These are phyloP conservation scores for Tinea semifulvella DNA, from an alignment of 2,888 invertebrate species.

Conservation along the genomic window DNA sequence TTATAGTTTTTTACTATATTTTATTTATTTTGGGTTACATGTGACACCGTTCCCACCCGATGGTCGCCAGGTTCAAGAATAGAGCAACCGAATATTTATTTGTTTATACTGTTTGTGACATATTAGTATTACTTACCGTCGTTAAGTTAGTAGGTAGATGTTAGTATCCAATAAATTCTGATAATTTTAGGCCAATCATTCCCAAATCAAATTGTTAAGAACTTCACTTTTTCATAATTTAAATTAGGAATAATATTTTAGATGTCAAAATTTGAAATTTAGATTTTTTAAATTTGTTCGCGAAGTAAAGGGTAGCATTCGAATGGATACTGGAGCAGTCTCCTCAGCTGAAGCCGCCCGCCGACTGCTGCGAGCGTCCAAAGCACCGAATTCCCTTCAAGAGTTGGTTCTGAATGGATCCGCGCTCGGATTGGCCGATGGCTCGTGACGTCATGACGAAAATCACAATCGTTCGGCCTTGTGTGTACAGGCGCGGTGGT, in stretches of 20 bases:
- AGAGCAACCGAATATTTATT: too few relatives aligned
- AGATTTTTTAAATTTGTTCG: not conserved
- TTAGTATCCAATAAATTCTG: not conserved
- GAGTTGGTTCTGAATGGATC: constrained; percentile 75
- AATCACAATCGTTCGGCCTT: constrained; percentile 68
- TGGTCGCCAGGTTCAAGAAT: too few relatives aligned
- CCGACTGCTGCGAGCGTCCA: constrained; percentile 51
- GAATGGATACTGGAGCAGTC: constrained; percentile 21
- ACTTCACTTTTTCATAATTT: not conserved
- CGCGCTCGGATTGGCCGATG: constrained; percentile 65
- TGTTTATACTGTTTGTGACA: too few relatives aligned
- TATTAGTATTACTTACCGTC: not conserved
- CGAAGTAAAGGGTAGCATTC: not conserved
- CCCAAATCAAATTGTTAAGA: not conserved
- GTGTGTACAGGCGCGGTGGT: constrained; percentile 31
- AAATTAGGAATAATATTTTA: not conserved
- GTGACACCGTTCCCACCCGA: too few relatives aligned
- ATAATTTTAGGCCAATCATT: not conserved
- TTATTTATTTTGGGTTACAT: too few relatives aligned
- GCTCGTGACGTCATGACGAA: constrained; percentile 77
- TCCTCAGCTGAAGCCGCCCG: constrained; percentile 39
- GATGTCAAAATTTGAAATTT: too few relatives aligned
- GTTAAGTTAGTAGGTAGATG: too few relatives aligned
- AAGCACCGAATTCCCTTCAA: constrained; percentile 56
- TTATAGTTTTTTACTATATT: too few relatives aligned